phyloP scores from a whole-genome alignment of 1,140 invertebrate species.

The Capitella teleta region DNA sequence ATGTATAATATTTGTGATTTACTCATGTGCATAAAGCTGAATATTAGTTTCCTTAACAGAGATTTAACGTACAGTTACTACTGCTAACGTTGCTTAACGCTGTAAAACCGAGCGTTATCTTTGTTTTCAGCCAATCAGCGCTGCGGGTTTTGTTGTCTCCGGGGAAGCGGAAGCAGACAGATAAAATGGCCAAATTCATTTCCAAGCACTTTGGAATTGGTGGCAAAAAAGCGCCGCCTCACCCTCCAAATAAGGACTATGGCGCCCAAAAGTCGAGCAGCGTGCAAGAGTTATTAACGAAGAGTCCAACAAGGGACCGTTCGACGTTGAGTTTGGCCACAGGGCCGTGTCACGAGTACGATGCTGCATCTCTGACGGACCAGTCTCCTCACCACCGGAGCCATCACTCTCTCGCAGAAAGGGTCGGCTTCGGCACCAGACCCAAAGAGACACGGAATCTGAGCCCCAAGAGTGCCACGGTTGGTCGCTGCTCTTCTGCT shows the following conservation, averaged over 20 bases:
- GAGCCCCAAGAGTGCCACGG: too few relatives aligned
- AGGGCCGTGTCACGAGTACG: neutral
- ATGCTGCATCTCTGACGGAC: conserved; percentile 2
- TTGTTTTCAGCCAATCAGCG: too few relatives aligned
- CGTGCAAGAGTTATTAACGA: conserved; percentile 11
- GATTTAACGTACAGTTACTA: too few relatives aligned
- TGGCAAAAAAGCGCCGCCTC: conserved; percentile 9
- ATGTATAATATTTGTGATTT: too few relatives aligned
- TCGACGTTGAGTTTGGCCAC: conserved; percentile 3
- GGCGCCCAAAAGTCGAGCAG: conserved; percentile 14
- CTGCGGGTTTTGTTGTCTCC: too few relatives aligned
- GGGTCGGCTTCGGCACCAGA: neutral
- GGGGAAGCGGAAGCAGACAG: conserved; percentile 2
- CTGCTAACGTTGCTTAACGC: too few relatives aligned
- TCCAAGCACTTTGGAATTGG: conserved; percentile 12
- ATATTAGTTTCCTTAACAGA: too few relatives aligned
- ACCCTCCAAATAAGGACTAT: conserved; percentile 5
- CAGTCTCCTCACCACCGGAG: neutral
- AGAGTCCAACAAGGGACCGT: conserved; percentile 9
- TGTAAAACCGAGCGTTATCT: too few relatives aligned
- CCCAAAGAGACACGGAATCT: too few relatives aligned
- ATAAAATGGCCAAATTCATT: conserved; percentile 13
- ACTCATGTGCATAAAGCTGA: too few relatives aligned
- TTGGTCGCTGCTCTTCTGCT: too few relatives aligned
- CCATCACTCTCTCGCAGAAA: neutral